Evolutionary conservation across 2,888 invertebrate genomes (phyloP).

Genomic region (Noctua janthe): DNA sequence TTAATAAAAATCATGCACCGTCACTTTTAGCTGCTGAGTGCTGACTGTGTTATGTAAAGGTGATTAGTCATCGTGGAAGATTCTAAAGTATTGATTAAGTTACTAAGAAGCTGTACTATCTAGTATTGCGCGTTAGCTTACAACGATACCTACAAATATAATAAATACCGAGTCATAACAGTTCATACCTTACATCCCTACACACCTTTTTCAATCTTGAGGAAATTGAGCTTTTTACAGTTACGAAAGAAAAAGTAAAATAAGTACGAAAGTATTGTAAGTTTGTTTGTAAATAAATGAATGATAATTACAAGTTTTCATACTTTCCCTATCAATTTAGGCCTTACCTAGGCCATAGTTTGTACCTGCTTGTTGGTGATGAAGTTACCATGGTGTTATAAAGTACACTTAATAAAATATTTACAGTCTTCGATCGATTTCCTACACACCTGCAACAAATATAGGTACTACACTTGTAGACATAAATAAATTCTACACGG

Average conservation of each 20-base stretch:
- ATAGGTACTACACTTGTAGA: not conserved
- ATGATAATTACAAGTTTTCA: not conserved
- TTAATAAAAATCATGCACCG: conserved; percentile 5
- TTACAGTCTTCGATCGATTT: conserved; percentile 17
- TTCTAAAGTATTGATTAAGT: conserved; percentile 22
- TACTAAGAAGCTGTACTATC: not conserved
- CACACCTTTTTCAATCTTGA: not conserved
- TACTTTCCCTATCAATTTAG: not conserved
- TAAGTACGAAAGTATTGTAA: not conserved
- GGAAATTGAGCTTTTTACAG: not conserved
- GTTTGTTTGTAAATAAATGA: not conserved
- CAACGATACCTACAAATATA: not conserved
- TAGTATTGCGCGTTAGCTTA: not conserved
- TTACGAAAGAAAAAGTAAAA: not conserved
- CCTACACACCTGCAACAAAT: conserved; percentile 4
- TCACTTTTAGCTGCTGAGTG: conserved; percentile 12
- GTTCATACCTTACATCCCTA: not conserved
- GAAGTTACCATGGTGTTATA: conserved; percentile 1
- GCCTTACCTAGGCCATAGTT: not conserved
- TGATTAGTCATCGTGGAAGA: conserved; percentile 35
- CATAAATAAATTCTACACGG: conserved; percentile 1
- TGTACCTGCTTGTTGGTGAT: not conserved
- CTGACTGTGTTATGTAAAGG: not conserved
- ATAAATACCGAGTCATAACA: conserved; percentile 1
- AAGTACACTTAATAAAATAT: conserved; percentile 7